A percentile compares a stretch with the other conserved stretches of the same genome.
phyloP scores from a whole-genome alignment of 2,113 vertebrate species.

The Protobothrops mucrosquamatus region DNA sequence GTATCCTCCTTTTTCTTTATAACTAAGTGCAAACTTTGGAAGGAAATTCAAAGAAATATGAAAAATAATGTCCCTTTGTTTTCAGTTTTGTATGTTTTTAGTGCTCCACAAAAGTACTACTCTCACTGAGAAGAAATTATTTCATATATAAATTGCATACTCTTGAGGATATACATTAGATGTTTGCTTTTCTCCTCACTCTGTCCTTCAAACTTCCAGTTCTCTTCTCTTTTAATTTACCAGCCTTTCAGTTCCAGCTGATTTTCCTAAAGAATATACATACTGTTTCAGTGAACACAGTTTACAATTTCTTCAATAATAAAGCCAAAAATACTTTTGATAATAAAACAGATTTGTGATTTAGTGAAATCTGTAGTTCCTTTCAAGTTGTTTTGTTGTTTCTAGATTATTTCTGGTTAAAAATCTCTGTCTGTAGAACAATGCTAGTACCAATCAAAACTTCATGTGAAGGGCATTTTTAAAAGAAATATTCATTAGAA shows the following conservation, averaged over 20 bases:
- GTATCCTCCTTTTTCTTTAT: background rate
- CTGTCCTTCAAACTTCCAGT: background rate
- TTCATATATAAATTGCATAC: background rate
- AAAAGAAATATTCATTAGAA: constrained; percentile 4
- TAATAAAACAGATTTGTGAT: background rate
- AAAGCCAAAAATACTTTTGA: background rate
- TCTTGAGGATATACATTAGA: background rate
- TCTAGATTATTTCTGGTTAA: background rate
- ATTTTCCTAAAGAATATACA: fast-evolving
- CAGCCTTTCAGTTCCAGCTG: background rate
- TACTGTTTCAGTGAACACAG: background rate
- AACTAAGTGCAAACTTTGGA: background rate
- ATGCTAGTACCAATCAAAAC: constrained; percentile 4
- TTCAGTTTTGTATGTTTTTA: background rate
- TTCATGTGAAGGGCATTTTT: constrained; percentile 8
- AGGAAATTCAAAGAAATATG: background rate
- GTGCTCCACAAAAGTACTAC: background rate
- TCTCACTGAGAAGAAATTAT: background rate
- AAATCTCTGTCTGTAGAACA: background rate
- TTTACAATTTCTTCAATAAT: background rate
- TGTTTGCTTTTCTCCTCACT: background rate
- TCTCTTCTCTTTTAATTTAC: background rate
- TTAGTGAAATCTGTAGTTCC: constrained; percentile 11
- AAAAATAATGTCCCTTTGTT: background rate
- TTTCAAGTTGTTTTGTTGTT: background rate